Evolutionary conservation across 2,113 vertebrate species (phyloP).

Genomic region (Carettochelys insculpta): DNA sequence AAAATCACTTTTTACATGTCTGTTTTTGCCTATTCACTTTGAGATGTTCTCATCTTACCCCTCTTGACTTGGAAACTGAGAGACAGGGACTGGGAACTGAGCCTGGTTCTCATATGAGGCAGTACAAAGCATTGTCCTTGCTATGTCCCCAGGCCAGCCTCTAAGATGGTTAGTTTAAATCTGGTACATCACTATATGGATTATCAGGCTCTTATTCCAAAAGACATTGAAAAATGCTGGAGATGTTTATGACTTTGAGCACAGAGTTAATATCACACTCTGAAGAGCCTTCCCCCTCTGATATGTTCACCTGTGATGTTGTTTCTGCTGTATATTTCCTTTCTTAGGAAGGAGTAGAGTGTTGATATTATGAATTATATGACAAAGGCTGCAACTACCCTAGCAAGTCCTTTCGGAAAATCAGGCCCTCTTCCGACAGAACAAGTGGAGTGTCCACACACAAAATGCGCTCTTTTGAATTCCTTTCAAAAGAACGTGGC

Average conservation of each 20-base stretch:
- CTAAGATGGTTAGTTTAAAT: not conserved
- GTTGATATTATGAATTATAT: slow-evolving; percentile 1
- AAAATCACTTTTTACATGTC: not conserved
- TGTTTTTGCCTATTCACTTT: not conserved
- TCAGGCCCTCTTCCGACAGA: too few species aligned
- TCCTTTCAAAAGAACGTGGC: too few species aligned
- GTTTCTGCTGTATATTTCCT: slow-evolving; percentile 6
- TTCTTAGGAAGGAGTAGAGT: not conserved
- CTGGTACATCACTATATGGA: not conserved
- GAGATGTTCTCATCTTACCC: not conserved
- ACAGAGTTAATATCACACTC: slow-evolving; percentile 31
- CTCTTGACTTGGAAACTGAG: not conserved
- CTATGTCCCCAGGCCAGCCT: not conserved
- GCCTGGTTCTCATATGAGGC: not conserved
- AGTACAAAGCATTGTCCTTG: not conserved
- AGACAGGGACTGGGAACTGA: not conserved
- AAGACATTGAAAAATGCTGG: not conserved
- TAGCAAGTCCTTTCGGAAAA: too few species aligned
- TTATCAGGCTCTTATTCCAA: slow-evolving; percentile 32
- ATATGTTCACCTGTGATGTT: not conserved
- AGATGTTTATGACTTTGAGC: slow-evolving; percentile 14
- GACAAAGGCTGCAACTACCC: too few species aligned
- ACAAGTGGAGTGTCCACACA: too few species aligned
- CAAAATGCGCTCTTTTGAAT: too few species aligned
- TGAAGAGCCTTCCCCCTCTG: slow-evolving; percentile 22